Percentiles rank a stretch among this genome's conserved stretches.
Conservation (phyloP, 2,888 invertebrate species). For the Macrophya annulata region DNA sequence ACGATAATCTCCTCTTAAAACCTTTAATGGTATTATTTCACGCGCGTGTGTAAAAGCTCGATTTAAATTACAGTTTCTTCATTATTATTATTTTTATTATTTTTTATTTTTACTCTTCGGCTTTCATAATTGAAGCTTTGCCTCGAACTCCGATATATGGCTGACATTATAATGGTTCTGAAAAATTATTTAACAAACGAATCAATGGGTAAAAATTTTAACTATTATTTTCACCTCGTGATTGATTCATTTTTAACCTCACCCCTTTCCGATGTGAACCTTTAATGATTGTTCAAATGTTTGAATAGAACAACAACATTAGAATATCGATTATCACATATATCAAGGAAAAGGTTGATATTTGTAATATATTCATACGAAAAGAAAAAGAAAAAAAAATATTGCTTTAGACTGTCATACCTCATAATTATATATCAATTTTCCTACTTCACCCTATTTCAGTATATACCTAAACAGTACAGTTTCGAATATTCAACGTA, state of each 20-base stretch:
- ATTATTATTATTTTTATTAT: neutral
- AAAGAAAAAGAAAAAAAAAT: neutral
- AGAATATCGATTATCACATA: neutral
- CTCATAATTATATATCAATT: neutral
- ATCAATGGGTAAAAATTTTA: neutral
- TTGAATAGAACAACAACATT: neutral
- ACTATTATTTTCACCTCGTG: neutral
- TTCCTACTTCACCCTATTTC: neutral
- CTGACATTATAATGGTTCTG: no score
- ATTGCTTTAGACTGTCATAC: neutral
- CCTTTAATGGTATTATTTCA: conserved; percentile 1
- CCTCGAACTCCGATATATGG: neutral
- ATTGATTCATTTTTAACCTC: neutral
- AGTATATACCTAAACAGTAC: no score
- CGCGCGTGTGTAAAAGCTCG: neutral
- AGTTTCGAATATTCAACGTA: neutral
- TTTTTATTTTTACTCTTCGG: neutral
- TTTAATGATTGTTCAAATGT: neutral
- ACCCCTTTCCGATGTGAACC: neutral
- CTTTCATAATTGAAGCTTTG: neutral
- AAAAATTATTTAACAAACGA: neutral
- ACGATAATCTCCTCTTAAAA: conserved; percentile 5
- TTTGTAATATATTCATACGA: neutral
- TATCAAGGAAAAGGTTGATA: neutral
- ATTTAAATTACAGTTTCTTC: neutral